These are phyloP conservation scores for Zaprionus inermis DNA, from an alignment of 1,140 invertebrate genomes.

Conservation along the genomic window DNA sequence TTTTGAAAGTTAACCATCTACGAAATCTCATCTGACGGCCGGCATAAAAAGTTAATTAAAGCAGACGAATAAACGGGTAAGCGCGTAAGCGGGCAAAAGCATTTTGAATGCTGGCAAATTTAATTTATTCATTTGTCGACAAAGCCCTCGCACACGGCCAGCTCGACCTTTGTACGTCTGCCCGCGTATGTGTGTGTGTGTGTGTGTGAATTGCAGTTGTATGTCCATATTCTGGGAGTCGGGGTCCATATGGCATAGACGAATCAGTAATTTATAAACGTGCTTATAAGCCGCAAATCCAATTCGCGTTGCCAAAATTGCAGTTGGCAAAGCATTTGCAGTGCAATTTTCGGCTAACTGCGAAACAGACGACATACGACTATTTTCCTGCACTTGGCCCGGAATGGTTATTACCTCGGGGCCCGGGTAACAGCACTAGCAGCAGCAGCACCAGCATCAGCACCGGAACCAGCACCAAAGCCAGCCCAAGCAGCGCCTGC, in stretches of 20 bases:
- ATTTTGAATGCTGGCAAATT: constrained; percentile 63
- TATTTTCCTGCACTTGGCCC: constrained; percentile 31
- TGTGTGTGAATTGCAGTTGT: background rate
- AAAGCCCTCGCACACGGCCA: constrained; percentile 33
- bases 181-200: background rate
- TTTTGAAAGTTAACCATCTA: constrained; percentile 42
- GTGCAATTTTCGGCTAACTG: constrained; percentile 38
- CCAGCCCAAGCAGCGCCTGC: background rate
- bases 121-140: constrained; percentile 75
- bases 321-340: constrained; percentile 46
- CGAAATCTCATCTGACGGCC: constrained; percentile 19
- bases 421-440: background rate
- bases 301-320: constrained; percentile 75
- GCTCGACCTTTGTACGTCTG: constrained; percentile 6
- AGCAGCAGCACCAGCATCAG: background rate
- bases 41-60: constrained; percentile 61
- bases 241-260: constrained; percentile 44
- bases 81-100: constrained; percentile 5
- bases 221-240: background rate
- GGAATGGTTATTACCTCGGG: constrained; percentile 35
- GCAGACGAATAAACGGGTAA: constrained; percentile 29
- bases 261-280: constrained; percentile 81
- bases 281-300: constrained; percentile 79
- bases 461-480: background rate
- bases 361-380: constrained; percentile 22